A percentile compares a stretch with the other conserved stretches of the same genome.
Evolutionary conservation across 2,797 vertebrate species (phyloP).

Genomic region (Helarctos malayanus): DNA sequence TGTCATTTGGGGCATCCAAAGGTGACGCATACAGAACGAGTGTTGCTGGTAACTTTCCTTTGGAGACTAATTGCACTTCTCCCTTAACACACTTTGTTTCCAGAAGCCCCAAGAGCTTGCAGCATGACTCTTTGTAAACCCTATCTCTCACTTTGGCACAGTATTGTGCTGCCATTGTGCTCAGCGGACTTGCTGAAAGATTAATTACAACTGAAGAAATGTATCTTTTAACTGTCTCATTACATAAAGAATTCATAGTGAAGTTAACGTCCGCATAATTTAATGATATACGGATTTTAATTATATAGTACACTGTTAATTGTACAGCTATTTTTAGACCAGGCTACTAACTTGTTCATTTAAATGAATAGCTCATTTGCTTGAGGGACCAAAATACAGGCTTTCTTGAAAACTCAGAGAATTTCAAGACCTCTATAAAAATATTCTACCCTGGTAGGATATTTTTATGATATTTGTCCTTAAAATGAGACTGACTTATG

Average conservation of each 20-base stretch:
- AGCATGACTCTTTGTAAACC: constrained; percentile 69
- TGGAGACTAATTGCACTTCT: constrained; percentile 65
- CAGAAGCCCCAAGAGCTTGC: constrained; percentile 72
- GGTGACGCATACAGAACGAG: constrained; percentile 29
- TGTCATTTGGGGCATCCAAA: constrained; percentile 59
- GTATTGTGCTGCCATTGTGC: constrained; percentile 71
- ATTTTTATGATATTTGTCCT: constrained; percentile 48
- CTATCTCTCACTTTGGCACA: constrained; percentile 72
- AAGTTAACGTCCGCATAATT: constrained; percentile 83
- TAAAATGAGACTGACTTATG: constrained; percentile 12
- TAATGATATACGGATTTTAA: constrained; percentile 77
- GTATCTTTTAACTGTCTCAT: constrained; percentile 85
- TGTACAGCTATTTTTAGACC: constrained; percentile 81
- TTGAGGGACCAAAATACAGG: constrained; percentile 65
- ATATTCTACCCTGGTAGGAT: constrained; percentile 6
- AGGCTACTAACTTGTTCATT: constrained; percentile 76
- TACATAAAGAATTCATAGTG: constrained; percentile 85
- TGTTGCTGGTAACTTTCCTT: constrained; percentile 77
- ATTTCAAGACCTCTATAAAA: constrained; percentile 61
- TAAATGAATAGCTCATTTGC: constrained; percentile 78
- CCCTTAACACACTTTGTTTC: constrained; percentile 73
- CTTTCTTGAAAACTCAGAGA: constrained; percentile 64
- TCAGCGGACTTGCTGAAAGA: constrained; percentile 80
- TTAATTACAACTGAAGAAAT: constrained; percentile 82
- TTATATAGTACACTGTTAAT: constrained; percentile 83